Evolutionary conservation across 2,888 invertebrate genomes (phyloP).

Genomic region (Thereva nobilitata): DNA sequence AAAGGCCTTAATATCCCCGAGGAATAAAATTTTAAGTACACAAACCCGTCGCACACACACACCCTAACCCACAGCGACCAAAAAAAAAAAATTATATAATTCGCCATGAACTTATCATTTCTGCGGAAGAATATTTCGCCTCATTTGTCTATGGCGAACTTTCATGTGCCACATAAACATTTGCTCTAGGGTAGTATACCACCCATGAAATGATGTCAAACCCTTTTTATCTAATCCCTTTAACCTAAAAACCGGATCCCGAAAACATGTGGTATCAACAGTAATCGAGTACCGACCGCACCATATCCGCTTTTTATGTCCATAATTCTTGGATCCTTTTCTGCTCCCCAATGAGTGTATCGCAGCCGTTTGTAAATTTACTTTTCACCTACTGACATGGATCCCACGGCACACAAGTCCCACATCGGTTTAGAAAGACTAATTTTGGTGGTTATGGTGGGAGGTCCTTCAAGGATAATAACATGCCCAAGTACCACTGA

Average conservation of each 20-base stretch:
- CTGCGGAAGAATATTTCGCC: neutral
- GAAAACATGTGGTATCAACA: conserved; percentile 28
- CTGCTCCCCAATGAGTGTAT: conserved; percentile 19
- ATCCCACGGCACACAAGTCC: conserved; percentile 30
- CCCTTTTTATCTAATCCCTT: conserved; percentile 32
- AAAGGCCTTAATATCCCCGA: no score
- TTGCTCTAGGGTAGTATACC: conserved; percentile 22
- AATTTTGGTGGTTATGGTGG: conserved; percentile 23
- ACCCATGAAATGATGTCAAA: conserved; percentile 28
- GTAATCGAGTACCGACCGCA: conserved; percentile 33
- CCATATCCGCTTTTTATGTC: conserved; percentile 32
- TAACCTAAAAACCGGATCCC: conserved; percentile 24
- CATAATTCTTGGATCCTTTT: conserved; percentile 31
- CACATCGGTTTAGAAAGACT: conserved; percentile 22
- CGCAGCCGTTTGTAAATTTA: conserved; percentile 32
- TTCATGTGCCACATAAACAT: conserved; percentile 32
- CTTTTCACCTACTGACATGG: conserved; percentile 32
- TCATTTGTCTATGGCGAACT: conserved; percentile 29
- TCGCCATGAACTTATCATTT: no score
- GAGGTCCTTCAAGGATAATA: conserved; percentile 22
- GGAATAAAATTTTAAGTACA: no score
- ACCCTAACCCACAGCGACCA: no score
- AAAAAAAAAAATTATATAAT: no score
- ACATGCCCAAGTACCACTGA: conserved; percentile 3
- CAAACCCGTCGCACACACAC: no score